Evolutionary conservation across 2,113 vertebrate genomes (phyloP).

Genomic region (Dendrocopos noguchii): DNA sequence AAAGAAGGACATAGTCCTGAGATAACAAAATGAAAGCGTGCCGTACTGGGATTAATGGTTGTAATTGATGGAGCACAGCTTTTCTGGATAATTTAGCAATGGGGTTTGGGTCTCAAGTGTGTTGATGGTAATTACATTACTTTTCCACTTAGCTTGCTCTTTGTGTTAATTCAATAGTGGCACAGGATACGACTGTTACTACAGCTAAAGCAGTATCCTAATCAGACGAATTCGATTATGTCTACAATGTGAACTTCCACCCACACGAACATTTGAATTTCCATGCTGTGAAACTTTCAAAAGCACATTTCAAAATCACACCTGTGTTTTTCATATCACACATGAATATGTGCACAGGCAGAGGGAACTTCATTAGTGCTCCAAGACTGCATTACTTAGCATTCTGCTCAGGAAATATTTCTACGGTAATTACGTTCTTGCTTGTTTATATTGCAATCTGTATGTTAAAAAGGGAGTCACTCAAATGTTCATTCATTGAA

Average conservation of each 20-base stretch:
- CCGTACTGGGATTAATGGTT: neutral
- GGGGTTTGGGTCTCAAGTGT: neutral
- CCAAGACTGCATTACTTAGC: neutral
- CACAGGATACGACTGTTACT: neutral
- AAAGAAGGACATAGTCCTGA: neutral
- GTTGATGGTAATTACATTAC: neutral
- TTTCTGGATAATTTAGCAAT: neutral
- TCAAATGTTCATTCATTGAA: neutral
- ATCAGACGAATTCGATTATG: slow-evolving; percentile 13
- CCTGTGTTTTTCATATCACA: neutral
- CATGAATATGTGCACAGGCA: neutral
- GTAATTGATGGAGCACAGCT: neutral
- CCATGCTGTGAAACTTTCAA: neutral
- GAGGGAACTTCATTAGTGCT: neutral
- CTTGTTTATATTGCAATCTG: neutral
- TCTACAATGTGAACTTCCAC: neutral
- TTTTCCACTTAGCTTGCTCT: neutral
- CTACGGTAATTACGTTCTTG: neutral
- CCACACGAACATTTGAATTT: neutral
- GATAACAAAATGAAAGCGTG: neutral
- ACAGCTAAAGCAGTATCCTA: neutral
- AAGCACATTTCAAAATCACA: neutral
- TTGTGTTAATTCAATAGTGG: slow-evolving; percentile 34
- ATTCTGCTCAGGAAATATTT: neutral
- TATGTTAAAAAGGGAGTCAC: neutral